Base-by-base conservation (phyloP, 2,797 vertebrate species). In the Ibycter americanus region DNA sequence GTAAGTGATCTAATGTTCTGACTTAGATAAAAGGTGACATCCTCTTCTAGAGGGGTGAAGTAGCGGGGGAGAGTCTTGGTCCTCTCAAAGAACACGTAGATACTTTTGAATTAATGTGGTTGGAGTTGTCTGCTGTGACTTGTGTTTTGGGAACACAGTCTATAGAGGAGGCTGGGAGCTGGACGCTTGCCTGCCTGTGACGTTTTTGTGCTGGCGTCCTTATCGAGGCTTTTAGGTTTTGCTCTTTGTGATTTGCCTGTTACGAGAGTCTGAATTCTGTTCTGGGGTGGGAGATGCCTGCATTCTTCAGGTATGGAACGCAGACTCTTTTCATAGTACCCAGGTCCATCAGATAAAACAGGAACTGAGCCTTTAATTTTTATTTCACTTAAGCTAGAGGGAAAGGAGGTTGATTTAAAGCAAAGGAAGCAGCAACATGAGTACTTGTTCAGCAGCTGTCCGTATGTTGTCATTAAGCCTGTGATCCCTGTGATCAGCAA, bases 61-160 rank as follows among this genome's bases (percentile, higher is more conserved):
- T 0, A 4, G 8, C 10, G 6, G 5, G 23, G 2, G 11, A n/a
- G 54, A 42, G 44, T n/a, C 32, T n/a, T 51, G 26, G 9, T 62
- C 77, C 36, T 81, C 55, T 34, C 21, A 47, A 14, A 49, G 52
- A 71, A 38, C 9, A 4, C 62, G 5, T 16, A 4, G 26, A 19
- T 55, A 8, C 32, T 55, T 46, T 22, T 63, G 38, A 14, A 16
- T 34, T 29, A 7, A 7, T 0, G 1, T 52, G 42, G 25, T 32
- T 52, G 31, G 44, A n/a, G 31, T 32, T 58, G 36, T 47, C n/a
- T 66, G 15, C 42, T 54, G 20, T 32, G 25, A 44, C 52, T 63
- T 63, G 20, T 49, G 27, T 19, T 65, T 66, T 40, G 70, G 46
- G 31, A 84, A 22, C 13, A 27, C 4, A 17, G 40, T 32, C 20